Evolutionary conservation across 2,888 invertebrate genomes (phyloP), one percentile per base, ranked within the genome.

Genomic region (Hypomecis atomaria): DNA sequence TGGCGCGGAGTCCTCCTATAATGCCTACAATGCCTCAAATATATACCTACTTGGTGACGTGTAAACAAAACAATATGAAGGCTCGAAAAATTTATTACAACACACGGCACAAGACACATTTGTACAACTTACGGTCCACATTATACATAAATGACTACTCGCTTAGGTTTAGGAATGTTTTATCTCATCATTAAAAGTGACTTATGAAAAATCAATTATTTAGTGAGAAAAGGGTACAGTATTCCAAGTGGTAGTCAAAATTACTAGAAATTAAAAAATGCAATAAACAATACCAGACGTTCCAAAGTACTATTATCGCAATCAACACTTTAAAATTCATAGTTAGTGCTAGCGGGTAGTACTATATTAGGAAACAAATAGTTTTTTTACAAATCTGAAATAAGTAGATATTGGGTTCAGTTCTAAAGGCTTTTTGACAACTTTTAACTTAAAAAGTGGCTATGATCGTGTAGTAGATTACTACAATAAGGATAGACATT

Each of bases 41-140:
- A 1, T 23, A 23, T 2, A 3, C 23, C 23, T 23, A 23, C 23
- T 23, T 23, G n/a, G 9, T 7, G n/a, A 48, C 7, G 6, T 10
- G 9, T 59, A 69, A 75, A 68, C 64, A 67, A 75, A 71, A 67
- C 54, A 69, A 59, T 56, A 47, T 53, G 72, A 78, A 81, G 79
- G 81, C 78, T 88, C 80, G 78, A 86, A 87, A 85, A 82, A 78
- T 90, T 85, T 89, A 90, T 87, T 89, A 83, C 85, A 88, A 78
- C 87, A 89, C 88, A 88, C 88, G 79, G 86, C 86, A 88, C 89
- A 83, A 82, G 79, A 89, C 87, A 83, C 86, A 86, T 83, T 88
- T 90, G 86, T 90, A 90, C 89, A 89, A 85, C 81, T 83, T 79
- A 82, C 78, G 80, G 80, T 65, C 78, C 76, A 79, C 76, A 79